These are phyloP conservation scores for Eudasyphora cyanicolor DNA, from an alignment of 2,888 invertebrate genomes.

Conservation along the genomic window DNA sequence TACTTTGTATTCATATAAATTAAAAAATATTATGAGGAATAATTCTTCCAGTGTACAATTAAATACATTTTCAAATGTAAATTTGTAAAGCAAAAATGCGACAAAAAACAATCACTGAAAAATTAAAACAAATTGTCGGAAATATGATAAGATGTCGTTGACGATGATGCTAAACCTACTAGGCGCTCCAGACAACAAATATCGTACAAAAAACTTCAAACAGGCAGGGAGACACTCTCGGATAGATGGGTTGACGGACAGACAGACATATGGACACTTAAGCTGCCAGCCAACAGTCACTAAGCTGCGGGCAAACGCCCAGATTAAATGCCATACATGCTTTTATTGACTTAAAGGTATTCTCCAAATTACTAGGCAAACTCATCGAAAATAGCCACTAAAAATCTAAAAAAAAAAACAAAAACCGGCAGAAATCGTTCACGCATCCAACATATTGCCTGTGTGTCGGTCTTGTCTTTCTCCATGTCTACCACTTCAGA, in stretches of 20 bases:
- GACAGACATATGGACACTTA: slow-evolving; percentile 25
- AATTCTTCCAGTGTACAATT: too few species aligned
- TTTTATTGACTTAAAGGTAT: slow-evolving; percentile 21
- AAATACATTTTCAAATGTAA: too few species aligned
- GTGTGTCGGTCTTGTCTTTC: too few species aligned
- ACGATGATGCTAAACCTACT: slow-evolving; percentile 54
- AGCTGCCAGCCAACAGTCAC: background rate
- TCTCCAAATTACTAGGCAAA: background rate
- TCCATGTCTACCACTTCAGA: background rate
- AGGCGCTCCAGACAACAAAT: slow-evolving; percentile 46
- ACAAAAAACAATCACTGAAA: slow-evolving; percentile 19
- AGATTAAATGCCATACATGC: slow-evolving; percentile 49
- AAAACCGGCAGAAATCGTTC: background rate
- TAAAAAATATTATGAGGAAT: too few species aligned
- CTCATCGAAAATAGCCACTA: background rate
- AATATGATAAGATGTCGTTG: slow-evolving; percentile 66
- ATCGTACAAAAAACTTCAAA: slow-evolving; percentile 39
- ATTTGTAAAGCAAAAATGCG: slow-evolving; percentile 7
- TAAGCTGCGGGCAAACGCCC: background rate
- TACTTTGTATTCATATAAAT: too few species aligned
- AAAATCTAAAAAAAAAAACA: background rate
- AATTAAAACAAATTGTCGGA: slow-evolving; percentile 66
- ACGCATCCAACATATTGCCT: slow-evolving; percentile 8
- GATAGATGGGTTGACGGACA: background rate
- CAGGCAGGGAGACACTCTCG: slow-evolving; percentile 21